Conservation (phyloP, 1,140 invertebrate genomes). For the Alviniconcha marisindica region DNA sequence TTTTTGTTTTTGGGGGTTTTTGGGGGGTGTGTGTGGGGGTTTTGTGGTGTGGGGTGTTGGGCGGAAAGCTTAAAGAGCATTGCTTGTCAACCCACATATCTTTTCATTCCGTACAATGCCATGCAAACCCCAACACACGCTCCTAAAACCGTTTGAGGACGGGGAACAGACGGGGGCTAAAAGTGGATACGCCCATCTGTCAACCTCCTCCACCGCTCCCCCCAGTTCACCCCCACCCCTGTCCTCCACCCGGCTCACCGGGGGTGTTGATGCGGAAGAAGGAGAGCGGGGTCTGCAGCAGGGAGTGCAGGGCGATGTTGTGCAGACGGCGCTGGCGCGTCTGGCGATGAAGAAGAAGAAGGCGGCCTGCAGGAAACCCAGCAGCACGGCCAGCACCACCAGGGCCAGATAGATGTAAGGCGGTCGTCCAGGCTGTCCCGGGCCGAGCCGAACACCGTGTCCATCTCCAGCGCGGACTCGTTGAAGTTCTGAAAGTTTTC, state of each 20-base stretch:
- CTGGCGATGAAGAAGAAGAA: constrained; percentile 50
- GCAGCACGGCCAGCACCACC: constrained; percentile 41
- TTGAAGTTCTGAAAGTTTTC: constrained; percentile 46
- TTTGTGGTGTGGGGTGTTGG: no score
- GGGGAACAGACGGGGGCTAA: no score
- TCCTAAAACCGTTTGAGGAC: no score
- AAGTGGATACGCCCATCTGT: no score
- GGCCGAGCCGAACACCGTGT: constrained; percentile 40
- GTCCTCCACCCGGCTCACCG: constrained; percentile 41
- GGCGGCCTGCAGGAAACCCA: constrained; percentile 48
- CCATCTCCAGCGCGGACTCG: constrained; percentile 16
- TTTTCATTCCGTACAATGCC: no score
- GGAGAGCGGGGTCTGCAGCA: constrained; percentile 48
- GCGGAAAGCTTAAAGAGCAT: no score
- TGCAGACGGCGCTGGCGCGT: constrained; percentile 45
- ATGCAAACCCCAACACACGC: no score
- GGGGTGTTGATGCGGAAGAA: constrained; percentile 51
- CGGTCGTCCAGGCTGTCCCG: constrained; percentile 35
- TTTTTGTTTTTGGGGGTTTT: no score
- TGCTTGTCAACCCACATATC: no score
- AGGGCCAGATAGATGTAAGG: constrained; percentile 52
- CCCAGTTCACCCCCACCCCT: no score
- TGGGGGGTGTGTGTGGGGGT: no score
- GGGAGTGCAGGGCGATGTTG: constrained; percentile 43
- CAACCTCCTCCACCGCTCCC: no score